These are phyloP conservation scores for Leptopilina drosophilae DNA, from an alignment of 2,888 invertebrate species.

Conservation along the genomic window DNA sequence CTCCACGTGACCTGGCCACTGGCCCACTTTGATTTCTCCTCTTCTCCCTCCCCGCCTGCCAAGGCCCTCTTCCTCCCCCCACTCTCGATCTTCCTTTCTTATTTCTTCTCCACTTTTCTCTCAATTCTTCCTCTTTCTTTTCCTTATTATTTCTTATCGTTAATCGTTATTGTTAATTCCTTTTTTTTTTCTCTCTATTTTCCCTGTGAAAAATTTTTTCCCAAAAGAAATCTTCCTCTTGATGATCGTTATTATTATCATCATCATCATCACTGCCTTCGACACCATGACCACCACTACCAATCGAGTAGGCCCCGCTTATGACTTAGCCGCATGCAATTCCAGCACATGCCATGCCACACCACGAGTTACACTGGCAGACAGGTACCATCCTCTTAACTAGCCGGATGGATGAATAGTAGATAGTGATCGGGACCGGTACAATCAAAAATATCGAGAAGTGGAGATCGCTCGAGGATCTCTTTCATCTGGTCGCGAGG, in stretches of 20 bases:
- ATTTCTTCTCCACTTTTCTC: slow-evolving; percentile 34
- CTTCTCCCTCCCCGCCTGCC: slow-evolving; percentile 49
- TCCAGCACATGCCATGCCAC: slow-evolving; percentile 71
- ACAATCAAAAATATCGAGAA: slow-evolving; percentile 51
- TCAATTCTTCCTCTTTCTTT: background rate
- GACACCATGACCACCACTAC: slow-evolving; percentile 58
- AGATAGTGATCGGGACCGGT: slow-evolving; percentile 61
- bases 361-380: slow-evolving; percentile 70
- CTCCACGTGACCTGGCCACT: slow-evolving; percentile 75
- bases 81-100: slow-evolving; percentile 44
- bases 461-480: slow-evolving; percentile 41
- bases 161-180: slow-evolving; percentile 7
- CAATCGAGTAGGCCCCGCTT: slow-evolving; percentile 63
- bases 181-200: slow-evolving; percentile 21
- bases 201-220: no score
- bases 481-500: slow-evolving; percentile 51
- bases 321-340: slow-evolving; percentile 72
- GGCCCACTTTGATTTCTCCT: slow-evolving; percentile 75
- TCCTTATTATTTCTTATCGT: no score
- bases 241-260: background rate
- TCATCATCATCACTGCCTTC: slow-evolving; percentile 50
- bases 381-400: slow-evolving; percentile 76
- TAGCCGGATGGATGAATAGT: slow-evolving; percentile 73
- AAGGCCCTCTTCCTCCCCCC: slow-evolving; percentile 43
- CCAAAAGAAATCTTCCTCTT: no score